phyloP scores from a whole-genome alignment of 2,113 vertebrate species.

The Butorides virescens region DNA sequence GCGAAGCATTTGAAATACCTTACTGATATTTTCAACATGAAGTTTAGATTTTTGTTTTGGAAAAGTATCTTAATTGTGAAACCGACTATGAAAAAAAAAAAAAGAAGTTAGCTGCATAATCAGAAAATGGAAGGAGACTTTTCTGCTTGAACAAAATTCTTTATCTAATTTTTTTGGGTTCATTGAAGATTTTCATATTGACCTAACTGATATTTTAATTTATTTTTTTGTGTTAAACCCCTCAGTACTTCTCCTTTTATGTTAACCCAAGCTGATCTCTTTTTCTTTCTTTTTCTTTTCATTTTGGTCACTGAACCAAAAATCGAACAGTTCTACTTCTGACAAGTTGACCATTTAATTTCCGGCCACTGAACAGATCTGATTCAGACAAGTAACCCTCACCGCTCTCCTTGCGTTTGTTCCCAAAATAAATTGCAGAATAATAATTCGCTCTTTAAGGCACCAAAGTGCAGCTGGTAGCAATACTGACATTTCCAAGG shows the following conservation, averaged over 20 bases:
- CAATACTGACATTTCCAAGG: conserved; percentile 9
- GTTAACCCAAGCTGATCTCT: conserved; percentile 25
- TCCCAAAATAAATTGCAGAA: conserved; percentile 54
- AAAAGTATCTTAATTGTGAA: background rate
- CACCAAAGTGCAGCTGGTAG: background rate
- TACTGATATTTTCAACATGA: background rate
- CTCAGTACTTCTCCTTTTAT: conserved; percentile 15
- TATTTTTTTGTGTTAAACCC: conserved; percentile 22
- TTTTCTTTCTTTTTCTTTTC: conserved; percentile 59
- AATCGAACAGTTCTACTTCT: conserved; percentile 43
- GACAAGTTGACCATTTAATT: conserved; percentile 68
- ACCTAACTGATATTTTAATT: conserved; percentile 56
- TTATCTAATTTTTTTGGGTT: conserved; percentile 45
- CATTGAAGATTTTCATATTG: conserved; percentile 60
- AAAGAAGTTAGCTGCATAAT: background rate
- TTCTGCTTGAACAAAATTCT: conserved; percentile 44
- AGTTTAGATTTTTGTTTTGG: background rate
- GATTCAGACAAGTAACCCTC: conserved; percentile 31
- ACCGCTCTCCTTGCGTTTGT: background rate
- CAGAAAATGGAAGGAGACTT: conserved; percentile 9
- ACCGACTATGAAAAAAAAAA: background rate
- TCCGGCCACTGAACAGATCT: conserved; percentile 63
- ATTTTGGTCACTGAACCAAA: conserved; percentile 66
- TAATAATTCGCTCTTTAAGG: background rate
- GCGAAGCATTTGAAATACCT: background rate